Percentiles rank a stretch among this genome's conserved stretches.
phyloP scores from a whole-genome alignment of 2,113 vertebrate species.

The Ranitomeya variabilis region DNA sequence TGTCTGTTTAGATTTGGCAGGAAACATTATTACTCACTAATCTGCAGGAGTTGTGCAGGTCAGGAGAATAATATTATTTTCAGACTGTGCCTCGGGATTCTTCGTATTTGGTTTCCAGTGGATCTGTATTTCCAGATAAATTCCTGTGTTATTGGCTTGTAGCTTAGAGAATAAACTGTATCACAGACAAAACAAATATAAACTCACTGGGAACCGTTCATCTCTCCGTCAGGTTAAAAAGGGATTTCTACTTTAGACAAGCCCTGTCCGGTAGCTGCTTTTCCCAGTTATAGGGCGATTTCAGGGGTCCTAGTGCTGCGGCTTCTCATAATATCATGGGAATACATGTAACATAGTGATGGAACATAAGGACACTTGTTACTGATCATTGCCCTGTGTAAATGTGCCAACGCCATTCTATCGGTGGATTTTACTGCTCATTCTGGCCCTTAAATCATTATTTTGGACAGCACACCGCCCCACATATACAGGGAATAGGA shows the following conservation, averaged over 20 bases:
- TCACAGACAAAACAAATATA: neutral
- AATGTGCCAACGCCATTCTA: too few relatives aligned
- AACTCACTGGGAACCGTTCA: neutral
- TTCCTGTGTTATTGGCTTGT: neutral
- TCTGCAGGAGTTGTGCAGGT: slow-evolving; percentile 3
- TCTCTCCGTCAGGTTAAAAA: neutral
- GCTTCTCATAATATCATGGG: too few relatives aligned
- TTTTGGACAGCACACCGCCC: too few relatives aligned
- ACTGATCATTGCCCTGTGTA: too few relatives aligned
- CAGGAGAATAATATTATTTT: slow-evolving; percentile 38
- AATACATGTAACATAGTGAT: too few relatives aligned
- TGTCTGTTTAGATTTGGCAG: slow-evolving; percentile 29
- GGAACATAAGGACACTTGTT: too few relatives aligned
- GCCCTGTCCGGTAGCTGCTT: too few relatives aligned
- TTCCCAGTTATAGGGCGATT: too few relatives aligned
- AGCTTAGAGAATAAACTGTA: neutral
- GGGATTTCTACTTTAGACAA: neutral
- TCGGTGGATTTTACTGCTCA: too few relatives aligned
- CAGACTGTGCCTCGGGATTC: neutral
- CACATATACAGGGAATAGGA: too few relatives aligned
- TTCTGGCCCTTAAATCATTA: too few relatives aligned
- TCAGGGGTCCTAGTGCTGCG: too few relatives aligned
- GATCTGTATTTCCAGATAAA: neutral
- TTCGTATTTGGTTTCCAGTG: neutral
- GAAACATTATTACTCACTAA: slow-evolving; percentile 36